phyloP scores from a whole-genome alignment of 2,888 invertebrate species.

The Chesias legatella region DNA sequence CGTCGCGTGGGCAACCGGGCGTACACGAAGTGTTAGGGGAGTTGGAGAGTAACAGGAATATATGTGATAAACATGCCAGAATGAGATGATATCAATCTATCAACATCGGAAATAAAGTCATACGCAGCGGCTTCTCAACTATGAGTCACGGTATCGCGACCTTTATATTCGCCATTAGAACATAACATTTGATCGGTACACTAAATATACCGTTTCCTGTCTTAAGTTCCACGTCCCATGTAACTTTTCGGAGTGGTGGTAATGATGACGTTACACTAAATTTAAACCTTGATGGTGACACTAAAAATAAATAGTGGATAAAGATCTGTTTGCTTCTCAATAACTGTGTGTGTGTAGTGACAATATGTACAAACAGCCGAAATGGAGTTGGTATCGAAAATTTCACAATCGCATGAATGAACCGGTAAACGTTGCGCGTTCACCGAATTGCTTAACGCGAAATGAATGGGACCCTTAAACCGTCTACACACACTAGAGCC shows the following conservation, averaged over 20 bases:
- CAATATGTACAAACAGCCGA: constrained; percentile 29
- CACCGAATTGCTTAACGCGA: constrained; percentile 75
- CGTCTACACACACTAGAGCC: constrained; percentile 53
- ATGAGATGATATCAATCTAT: constrained; percentile 55
- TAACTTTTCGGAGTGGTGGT: too few relatives aligned
- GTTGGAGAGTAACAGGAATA: constrained; percentile 54
- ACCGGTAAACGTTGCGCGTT: constrained; percentile 68
- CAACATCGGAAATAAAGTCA: constrained; percentile 47
- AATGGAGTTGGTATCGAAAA: constrained; percentile 49
- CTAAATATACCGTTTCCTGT: constrained; percentile 33
- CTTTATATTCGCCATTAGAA: constrained; percentile 41
- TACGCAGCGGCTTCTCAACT: constrained; percentile 53
- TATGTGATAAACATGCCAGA: constrained; percentile 40
- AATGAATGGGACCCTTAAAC: constrained; percentile 75
- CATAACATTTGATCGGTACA: constrained; percentile 35
- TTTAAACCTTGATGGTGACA: constrained; percentile 11
- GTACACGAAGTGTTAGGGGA: constrained; percentile 44
- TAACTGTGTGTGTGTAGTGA: constrained; percentile 37
- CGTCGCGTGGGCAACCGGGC: constrained; percentile 51
- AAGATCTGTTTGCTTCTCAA: constrained; percentile 28
- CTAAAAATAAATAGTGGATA: constrained; percentile 15
- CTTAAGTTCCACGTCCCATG: constrained; percentile 8
- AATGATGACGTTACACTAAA: neutral
- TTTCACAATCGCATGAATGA: constrained; percentile 71
- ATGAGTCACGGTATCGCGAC: constrained; percentile 55